A percentile compares a stretch with the other conserved stretches of the same genome.
phyloP scores from a whole-genome alignment of 2,888 invertebrate species.

The Oligia strigilis region DNA sequence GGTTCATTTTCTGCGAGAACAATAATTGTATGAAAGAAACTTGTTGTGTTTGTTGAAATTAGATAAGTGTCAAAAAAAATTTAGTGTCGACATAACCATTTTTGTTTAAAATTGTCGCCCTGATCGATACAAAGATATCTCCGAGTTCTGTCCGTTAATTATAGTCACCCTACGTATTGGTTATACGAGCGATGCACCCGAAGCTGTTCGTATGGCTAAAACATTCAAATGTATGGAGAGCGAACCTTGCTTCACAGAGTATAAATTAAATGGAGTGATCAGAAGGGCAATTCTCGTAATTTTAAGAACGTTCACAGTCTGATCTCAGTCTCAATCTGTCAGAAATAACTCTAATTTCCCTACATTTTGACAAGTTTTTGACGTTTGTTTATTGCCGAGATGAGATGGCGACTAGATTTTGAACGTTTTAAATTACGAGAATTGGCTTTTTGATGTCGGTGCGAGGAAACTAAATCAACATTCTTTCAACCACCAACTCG shows the following conservation, averaged over 20 bases:
- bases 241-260: slow-evolving; percentile 15
- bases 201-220: slow-evolving; percentile 51
- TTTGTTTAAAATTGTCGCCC: neutral
- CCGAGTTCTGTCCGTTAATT: neutral
- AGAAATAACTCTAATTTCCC: too few relatives aligned
- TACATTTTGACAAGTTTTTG: too few relatives aligned
- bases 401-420: too few relatives aligned
- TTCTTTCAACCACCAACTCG: neutral
- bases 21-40: neutral
- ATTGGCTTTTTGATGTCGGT: too few relatives aligned
- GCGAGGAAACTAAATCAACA: neutral
- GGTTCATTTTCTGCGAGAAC: neutral
- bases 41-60: neutral
- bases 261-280: slow-evolving; percentile 4
- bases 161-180: slow-evolving; percentile 42
- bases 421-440: too few relatives aligned
- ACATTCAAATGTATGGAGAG: slow-evolving; percentile 60
- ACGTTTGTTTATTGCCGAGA: too few relatives aligned
- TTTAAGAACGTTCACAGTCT: too few relatives aligned
- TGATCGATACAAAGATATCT: neutral
- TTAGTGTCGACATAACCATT: neutral
- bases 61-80: neutral
- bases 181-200: slow-evolving; percentile 48
- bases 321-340: too few relatives aligned
- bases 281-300: too few relatives aligned